Base-by-base conservation (phyloP, 1,140 invertebrate species). In the Nasonia vitripennis region DNA sequence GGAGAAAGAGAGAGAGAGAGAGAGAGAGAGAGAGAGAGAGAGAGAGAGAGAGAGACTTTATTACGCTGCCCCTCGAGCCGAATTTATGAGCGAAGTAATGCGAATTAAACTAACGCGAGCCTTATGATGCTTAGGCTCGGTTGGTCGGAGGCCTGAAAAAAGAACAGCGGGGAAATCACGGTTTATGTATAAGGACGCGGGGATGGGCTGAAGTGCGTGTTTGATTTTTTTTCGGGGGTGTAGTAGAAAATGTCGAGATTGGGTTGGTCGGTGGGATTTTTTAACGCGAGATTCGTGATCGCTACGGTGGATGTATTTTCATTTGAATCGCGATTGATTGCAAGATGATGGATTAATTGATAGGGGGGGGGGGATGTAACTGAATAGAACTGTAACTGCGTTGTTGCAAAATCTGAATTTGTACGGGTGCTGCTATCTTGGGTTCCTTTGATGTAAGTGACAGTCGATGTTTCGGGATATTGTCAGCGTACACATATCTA, bases 51-150 rank as follows among this genome's bases (percentile, higher is more conserved):
- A 62, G 37, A 77, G 41, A 48, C 78, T 51, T 85, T 85, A 81
- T 81, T 81, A 81, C 68, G 27, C 80, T 20, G 5, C 80, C 14
- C 67, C 80, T 62, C 17, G 12, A 87, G 87, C 87, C 85, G 89
- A 88, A 92, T 92, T 92, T 92, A 92, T 89, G 91, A 88, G 89
- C 78, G 89, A 91, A 89, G 87, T 91, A 92, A 92, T 91, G 88
- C 89, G 91, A 92, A 92, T 92, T 92, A 92, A 92, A 91, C 90
- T 91, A 90, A 92, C 90, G 90, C 90, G 85, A 90, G 89, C 86
- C 87, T 88, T 88, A 89, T 90, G 88, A 88, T 88, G 87, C 86
- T 88, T 87, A 87, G 73, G 31, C 17, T 34, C 34, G 73, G 27
- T 34, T 41, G 55, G 20, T 1, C 20, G 17, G 20, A 55, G 51